A percentile compares a stretch with the other conserved stretches of the same genome.
Evolutionary conservation across 2,113 vertebrate species (phyloP).

Genomic region (Nannobrachium achirus): DNA sequence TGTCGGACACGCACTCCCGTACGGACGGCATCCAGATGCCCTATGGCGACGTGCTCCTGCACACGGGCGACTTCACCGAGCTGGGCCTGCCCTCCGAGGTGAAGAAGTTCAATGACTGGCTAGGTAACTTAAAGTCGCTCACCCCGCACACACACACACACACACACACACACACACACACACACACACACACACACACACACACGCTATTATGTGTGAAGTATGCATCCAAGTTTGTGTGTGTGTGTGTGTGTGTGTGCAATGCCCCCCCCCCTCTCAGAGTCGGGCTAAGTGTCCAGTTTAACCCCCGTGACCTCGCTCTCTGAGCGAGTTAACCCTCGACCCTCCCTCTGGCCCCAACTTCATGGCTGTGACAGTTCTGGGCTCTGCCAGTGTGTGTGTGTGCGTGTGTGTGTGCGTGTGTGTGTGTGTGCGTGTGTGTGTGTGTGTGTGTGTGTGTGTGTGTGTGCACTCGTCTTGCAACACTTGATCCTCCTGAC

Average conservation of each 20-base stretch:
- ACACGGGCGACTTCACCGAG: constrained; percentile 98
- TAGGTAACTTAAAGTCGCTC: constrained; percentile 83
- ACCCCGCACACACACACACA: constrained; percentile 41
- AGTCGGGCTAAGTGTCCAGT: constrained; percentile 65
- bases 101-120: constrained; percentile 99
- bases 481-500: not conserved
- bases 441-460: not conserved
- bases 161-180: constrained; percentile 10
- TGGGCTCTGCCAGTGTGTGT: not conserved
- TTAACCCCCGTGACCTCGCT: constrained; percentile 67
- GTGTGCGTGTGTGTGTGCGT: too few relatives aligned
- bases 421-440: not conserved
- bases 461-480: constrained; percentile 15
- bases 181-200: constrained; percentile 14
- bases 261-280: constrained; percentile 3
- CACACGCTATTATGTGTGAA: not conserved
- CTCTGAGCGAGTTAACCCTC: constrained; percentile 67
- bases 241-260: constrained; percentile 13
- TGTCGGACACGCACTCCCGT: constrained; percentile 98
- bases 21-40: constrained; percentile 99
- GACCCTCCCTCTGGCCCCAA: constrained; percentile 47
- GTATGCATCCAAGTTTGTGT: constrained; percentile 23
- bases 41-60: constrained; percentile 97
- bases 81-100: constrained; percentile 99
- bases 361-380: not conserved